Conservation (phyloP, 2,888 invertebrate species). For the Drosophila tanythrix region DNA sequence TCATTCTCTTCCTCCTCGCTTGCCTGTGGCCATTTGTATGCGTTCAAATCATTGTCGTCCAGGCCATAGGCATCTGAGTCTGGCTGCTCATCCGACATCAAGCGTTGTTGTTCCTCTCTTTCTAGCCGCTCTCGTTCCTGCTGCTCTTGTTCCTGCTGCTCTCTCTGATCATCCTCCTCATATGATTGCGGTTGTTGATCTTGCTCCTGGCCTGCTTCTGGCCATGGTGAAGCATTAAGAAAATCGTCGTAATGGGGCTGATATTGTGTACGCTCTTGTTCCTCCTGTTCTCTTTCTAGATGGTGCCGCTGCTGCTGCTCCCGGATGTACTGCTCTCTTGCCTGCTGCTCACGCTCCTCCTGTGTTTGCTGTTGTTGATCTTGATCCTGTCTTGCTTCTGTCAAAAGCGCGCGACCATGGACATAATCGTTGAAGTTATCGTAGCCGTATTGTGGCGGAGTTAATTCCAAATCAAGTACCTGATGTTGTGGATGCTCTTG, state of each 20-base stretch:
- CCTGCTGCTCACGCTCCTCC: not conserved
- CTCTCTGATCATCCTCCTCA: not conserved
- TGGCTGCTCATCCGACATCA: not conserved
- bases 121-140: no score
- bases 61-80: not conserved
- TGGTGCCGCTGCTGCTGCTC: not conserved
- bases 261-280: not conserved
- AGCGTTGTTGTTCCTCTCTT: not conserved
- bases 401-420: not conserved
- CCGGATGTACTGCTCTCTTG: not conserved
- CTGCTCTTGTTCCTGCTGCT: not conserved
- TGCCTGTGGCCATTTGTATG: not conserved
- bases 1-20: conserved; percentile 20
- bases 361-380: not conserved
- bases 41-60: not conserved
- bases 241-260: conserved; percentile 46
- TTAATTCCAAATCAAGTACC: not conserved
- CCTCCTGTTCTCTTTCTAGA: not conserved
- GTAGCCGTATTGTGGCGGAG: not conserved
- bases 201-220: conserved; percentile 4
- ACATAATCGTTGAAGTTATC: not conserved
- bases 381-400: not conserved
- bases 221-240: conserved; percentile 26
- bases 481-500: not conserved
- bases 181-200: not conserved